A percentile compares a stretch with the other conserved stretches of the same genome.
Evolutionary conservation across 2,113 vertebrate species (phyloP).

Genomic region (Solea senegalensis): DNA sequence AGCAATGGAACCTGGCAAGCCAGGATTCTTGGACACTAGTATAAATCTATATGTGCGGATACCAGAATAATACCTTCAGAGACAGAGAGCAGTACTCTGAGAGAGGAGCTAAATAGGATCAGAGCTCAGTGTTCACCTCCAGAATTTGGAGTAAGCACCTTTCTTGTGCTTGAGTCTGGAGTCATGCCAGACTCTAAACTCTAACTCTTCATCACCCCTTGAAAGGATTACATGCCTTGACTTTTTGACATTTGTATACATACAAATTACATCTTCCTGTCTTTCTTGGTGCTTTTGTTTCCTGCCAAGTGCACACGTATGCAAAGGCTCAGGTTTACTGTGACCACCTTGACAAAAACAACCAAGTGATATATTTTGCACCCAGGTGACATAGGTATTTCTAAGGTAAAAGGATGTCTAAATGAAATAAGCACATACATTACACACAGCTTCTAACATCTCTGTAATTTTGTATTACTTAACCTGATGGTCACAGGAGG

Average conservation of each 20-base stretch:
- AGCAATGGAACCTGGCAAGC: conserved; percentile 45
- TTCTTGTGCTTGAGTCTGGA: conserved; percentile 76
- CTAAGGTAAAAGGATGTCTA: neutral
- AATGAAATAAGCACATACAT: neutral
- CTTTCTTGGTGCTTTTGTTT: conserved; percentile 56
- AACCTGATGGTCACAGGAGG: neutral
- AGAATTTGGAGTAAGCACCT: conserved; percentile 80
- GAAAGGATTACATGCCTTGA: conserved; percentile 84
- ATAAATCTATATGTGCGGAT: conserved; percentile 61
- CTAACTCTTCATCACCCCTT: conserved; percentile 80
- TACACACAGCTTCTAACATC: neutral
- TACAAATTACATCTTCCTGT: conserved; percentile 79
- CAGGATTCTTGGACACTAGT: conserved; percentile 29
- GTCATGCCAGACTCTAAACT: conserved; percentile 71
- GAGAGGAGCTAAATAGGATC: conserved; percentile 43
- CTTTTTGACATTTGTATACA: conserved; percentile 83
- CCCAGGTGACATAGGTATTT: neutral
- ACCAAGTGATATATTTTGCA: neutral
- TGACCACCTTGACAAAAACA: conserved; percentile 23
- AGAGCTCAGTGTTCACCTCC: conserved; percentile 62
- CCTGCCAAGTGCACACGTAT: conserved; percentile 31
- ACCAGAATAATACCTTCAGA: conserved; percentile 58
- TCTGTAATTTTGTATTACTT: neutral
- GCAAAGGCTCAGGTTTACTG: conserved; percentile 5
- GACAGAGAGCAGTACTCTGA: conserved; percentile 16